These are phyloP conservation scores for Caenorhabditis sp. DNA, from an alignment of 2,888 invertebrate genomes.

Conservation along the genomic window DNA sequence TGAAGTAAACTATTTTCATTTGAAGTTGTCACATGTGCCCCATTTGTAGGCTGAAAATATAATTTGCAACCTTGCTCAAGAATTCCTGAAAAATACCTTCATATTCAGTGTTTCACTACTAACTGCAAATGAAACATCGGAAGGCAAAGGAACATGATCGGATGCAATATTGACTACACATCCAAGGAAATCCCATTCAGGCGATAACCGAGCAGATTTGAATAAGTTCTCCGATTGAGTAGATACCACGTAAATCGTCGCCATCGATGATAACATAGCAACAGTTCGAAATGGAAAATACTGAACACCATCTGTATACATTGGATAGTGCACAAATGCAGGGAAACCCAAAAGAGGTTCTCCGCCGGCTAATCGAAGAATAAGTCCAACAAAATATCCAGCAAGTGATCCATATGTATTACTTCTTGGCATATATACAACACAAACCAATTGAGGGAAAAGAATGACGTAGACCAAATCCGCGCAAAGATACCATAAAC, in stretches of 20 bases:
- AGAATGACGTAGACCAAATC: slow-evolving; percentile 98
- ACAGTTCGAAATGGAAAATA: slow-evolving; percentile 94
- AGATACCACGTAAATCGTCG: slow-evolving; percentile 79
- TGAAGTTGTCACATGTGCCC: slow-evolving; percentile 28
- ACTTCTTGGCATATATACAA: slow-evolving; percentile 92
- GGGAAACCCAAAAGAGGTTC: slow-evolving; percentile 85
- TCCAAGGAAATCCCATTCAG: slow-evolving; percentile 65
- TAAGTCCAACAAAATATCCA: slow-evolving; percentile 71
- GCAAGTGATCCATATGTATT: slow-evolving; percentile 94
- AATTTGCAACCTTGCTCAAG: too few relatives aligned
- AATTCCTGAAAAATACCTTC: slow-evolving; percentile 49
- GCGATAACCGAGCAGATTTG: slow-evolving; percentile 55
- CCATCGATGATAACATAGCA: slow-evolving; percentile 87
- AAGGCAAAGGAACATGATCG: slow-evolving; percentile 66
- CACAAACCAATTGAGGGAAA: slow-evolving; percentile 96
- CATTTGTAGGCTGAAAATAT: slow-evolving; percentile 29
- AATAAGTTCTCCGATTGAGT: slow-evolving; percentile 59
- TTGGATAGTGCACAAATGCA: slow-evolving; percentile 85
- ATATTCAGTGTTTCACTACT: slow-evolving; percentile 57
- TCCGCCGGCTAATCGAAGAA: slow-evolving; percentile 83
- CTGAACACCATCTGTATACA: slow-evolving; percentile 78
- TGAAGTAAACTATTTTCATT: slow-evolving; percentile 34
- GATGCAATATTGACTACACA: slow-evolving; percentile 68
- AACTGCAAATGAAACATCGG: slow-evolving; percentile 25
- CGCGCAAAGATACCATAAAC: slow-evolving; percentile 97